A percentile compares a stretch with the other conserved stretches of the same genome.
These are phyloP conservation scores for Arrhamphus sclerolepis DNA, from an alignment of 2,797 vertebrate species.

Conservation along the genomic window DNA sequence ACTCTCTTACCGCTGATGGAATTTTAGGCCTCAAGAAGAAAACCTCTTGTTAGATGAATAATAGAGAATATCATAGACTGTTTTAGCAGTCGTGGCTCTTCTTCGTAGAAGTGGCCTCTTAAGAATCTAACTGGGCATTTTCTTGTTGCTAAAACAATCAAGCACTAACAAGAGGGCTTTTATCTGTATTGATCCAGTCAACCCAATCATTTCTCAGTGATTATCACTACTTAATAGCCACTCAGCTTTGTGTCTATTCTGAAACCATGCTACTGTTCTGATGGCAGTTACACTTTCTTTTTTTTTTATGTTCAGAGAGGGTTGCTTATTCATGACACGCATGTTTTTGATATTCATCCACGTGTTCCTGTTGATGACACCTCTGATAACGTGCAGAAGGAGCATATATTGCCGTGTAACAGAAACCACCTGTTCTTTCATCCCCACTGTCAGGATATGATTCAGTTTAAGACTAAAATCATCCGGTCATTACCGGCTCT, in stretches of 20 bases:
- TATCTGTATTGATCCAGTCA: background rate
- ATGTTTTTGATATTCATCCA: too few relatives aligned
- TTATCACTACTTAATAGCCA: background rate
- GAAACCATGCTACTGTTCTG: too few relatives aligned
- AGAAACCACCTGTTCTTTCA: too few relatives aligned
- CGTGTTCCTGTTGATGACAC: too few relatives aligned
- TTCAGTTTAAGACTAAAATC: too few relatives aligned
- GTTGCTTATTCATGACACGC: too few relatives aligned
- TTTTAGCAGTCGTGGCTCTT: background rate
- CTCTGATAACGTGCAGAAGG: too few relatives aligned
- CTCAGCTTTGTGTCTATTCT: background rate
- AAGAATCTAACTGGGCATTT: background rate
- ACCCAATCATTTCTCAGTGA: background rate
- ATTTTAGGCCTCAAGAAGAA: conserved; percentile 3
- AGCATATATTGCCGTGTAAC: too few relatives aligned
- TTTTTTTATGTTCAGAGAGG: too few relatives aligned
- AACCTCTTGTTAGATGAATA: conserved; percentile 4
- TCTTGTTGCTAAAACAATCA: background rate
- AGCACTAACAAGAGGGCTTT: background rate
- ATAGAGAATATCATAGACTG: background rate
- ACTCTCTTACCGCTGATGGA: background rate
- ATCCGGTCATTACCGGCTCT: too few relatives aligned
- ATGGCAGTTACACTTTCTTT: too few relatives aligned
- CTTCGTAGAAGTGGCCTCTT: background rate
- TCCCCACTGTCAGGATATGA: too few relatives aligned